Evolutionary conservation across 2,888 invertebrate genomes (phyloP).

Genomic region (Thalpophila matura): DNA sequence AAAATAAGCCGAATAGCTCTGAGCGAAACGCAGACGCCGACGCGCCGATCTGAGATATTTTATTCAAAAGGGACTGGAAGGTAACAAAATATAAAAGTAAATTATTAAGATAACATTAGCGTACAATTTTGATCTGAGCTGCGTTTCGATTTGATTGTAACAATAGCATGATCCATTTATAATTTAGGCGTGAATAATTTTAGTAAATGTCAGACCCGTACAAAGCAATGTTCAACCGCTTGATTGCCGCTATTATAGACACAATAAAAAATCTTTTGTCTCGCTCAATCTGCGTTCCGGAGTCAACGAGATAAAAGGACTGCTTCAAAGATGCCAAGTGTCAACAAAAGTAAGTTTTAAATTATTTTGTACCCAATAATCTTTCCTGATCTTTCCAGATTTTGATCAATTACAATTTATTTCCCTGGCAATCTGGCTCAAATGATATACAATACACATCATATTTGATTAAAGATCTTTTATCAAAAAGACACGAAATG

Average conservation of each 20-base stretch:
- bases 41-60: constrained; percentile 14
- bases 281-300: too few species aligned
- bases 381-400: neutral
- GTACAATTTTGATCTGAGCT: constrained; percentile 16
- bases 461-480: constrained; percentile 9
- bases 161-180: constrained; percentile 48
- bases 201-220: constrained; percentile 14
- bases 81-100: constrained; percentile 33
- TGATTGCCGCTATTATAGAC: too few species aligned
- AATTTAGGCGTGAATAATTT: constrained; percentile 41
- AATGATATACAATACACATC: too few species aligned
- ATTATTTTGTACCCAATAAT: neutral
- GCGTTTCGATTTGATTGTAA: constrained; percentile 37
- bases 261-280: too few species aligned
- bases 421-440: neutral
- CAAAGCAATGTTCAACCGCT: constrained; percentile 15
- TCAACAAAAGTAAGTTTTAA: neutral
- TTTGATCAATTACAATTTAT: too few species aligned
- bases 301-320: too few species aligned
- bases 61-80: constrained; percentile 34
- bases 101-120: constrained; percentile 31
- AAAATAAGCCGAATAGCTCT: constrained; percentile 28
- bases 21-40: constrained; percentile 15
- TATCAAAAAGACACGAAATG: constrained; percentile 10
- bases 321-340: constrained; percentile 8